Conservation (phyloP, 2,888 invertebrate species). For the Bellardia bayeri region DNA sequence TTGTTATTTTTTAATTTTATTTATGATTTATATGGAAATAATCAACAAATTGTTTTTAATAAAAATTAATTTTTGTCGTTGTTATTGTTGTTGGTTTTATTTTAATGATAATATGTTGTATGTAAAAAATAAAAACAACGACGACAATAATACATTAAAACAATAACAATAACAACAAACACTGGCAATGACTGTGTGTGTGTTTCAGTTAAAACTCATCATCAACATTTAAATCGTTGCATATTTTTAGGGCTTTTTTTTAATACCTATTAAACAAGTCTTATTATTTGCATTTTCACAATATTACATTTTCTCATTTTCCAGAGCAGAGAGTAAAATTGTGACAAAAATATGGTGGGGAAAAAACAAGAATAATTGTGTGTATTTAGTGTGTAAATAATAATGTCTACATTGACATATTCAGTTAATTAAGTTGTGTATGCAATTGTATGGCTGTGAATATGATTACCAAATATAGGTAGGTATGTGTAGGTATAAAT, state of each 20-base stretch:
- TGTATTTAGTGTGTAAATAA: conserved; percentile 70
- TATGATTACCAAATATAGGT: conserved; percentile 30
- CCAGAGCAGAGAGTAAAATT: background rate
- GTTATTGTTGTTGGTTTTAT: conserved; percentile 31
- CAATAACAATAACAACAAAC: conserved; percentile 11
- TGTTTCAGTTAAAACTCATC: conserved; percentile 32
- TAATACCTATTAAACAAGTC: conserved; percentile 70
- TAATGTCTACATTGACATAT: conserved; percentile 70
- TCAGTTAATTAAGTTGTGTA: conserved; percentile 70
- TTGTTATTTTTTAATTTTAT: conserved; percentile 61
- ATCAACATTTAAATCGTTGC: conserved; percentile 72
- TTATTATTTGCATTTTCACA: conserved; percentile 65
- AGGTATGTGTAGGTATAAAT: background rate
- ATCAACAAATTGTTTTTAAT: conserved; percentile 71
- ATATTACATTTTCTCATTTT: background rate
- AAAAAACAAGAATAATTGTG: conserved; percentile 32
- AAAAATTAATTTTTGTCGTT: conserved; percentile 63
- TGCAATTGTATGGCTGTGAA: conserved; percentile 1
- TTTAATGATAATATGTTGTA: conserved; percentile 28
- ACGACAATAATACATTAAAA: background rate
- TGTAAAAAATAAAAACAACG: conserved; percentile 7
- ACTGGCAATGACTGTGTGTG: conserved; percentile 14
- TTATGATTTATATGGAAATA: conserved; percentile 62
- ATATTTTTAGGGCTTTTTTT: conserved; percentile 75
- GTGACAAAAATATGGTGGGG: background rate